Evolutionary conservation across 2,888 invertebrate genomes (phyloP), one percentile per base, ranked within the genome.

Genomic region (Cantharis lateralis): DNA sequence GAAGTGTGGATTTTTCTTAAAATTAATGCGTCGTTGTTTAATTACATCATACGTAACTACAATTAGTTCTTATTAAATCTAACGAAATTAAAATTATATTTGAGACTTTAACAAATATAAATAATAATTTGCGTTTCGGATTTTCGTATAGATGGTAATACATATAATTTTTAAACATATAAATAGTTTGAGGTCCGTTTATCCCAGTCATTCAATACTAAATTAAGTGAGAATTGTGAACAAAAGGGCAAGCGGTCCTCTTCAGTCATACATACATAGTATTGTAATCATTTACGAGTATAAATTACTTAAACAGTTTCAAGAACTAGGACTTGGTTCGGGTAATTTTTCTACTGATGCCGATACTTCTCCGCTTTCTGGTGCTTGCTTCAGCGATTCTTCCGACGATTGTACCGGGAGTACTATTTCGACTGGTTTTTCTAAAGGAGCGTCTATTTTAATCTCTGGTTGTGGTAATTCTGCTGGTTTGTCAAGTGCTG

Each of bases 181-280:
- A 74, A 61, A 69, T 68, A 77, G 68, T 66, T 77, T 80, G 86
- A 86, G 87, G 83, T 84, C 85, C 83, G 85, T 83, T 86, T 83
- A 78, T 81, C 85, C 86, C 84, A 85, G 82, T 84, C 84, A 84
- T 87, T 87, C 85, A 71, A 73, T 72, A 64, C 62, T 79, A 26
- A 78, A 77, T 86, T 86, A 86, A 86, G 85, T 87, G 82, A 74
- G 77, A 77, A 16, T 82, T 79, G 77, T 68, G 85, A 87, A 87
- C 85, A 85, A 86, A 83, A 83, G 87, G 85, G 84, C 87, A 86
- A 87, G 87, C 85, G 82, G 85, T 82, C 83, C 87, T 87, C 86
- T 63, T 79, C 80, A 83, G 83, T 85, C 84, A 80, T 82, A 74
- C 75, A 69, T 71, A 71, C 72, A 28, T 71, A 77, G 48, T 74